Conservation (phyloP, 2,113 vertebrate species). For the Accipiter cooperii region DNA sequence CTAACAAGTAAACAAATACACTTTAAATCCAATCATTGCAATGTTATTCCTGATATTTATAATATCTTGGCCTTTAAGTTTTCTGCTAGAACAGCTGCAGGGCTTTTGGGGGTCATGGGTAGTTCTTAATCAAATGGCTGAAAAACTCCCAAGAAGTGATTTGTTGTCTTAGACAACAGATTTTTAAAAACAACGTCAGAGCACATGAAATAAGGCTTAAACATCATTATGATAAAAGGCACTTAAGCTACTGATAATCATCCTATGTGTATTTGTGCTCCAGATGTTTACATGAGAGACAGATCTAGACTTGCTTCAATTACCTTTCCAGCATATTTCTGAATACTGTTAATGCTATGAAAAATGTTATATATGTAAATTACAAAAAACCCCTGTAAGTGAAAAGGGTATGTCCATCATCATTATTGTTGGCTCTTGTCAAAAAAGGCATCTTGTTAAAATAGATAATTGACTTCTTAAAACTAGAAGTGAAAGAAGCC, state of each 20-base stretch:
- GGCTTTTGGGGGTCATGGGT: not conserved
- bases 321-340: not conserved
- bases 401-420: not conserved
- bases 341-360: not conserved
- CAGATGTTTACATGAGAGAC: not conserved
- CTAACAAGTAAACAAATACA: not conserved
- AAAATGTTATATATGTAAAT: not conserved
- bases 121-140: not conserved
- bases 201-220: not conserved
- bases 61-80: not conserved
- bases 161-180: not conserved
- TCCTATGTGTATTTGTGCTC: not conserved
- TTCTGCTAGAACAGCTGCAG: not conserved
- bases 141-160: not conserved
- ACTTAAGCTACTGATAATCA: not conserved
- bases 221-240: not conserved
- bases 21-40: not conserved
- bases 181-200: not conserved
- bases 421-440: not conserved
- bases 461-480: not conserved
- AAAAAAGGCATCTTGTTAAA: not conserved
- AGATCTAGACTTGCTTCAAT: constrained; percentile 14
- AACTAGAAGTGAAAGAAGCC: not conserved
- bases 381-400: not conserved
- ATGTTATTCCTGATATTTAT: not conserved